Base-by-base conservation (phyloP, 1,140 invertebrate genomes). In the Galendromus occidentalis region DNA sequence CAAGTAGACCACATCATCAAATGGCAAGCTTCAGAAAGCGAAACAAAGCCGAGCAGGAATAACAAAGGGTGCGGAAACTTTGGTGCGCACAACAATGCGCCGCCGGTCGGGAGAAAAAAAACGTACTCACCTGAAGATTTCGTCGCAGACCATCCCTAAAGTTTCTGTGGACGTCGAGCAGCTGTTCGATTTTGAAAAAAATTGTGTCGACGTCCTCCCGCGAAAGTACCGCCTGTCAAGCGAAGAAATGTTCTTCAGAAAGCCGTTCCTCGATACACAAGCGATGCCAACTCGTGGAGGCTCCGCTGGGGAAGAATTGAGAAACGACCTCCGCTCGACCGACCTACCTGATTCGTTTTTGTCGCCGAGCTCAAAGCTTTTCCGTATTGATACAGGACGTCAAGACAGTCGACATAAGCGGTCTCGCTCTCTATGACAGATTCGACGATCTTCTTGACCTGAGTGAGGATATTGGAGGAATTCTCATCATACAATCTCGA, bases 161-260 rank as follows among this genome's bases (percentile, higher is more conserved):
- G 66, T 82, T 83, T 66, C 84, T 81, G 76, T 94, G 91, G 41
- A 88, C 76, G 18, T 81, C 79, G 72, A 88, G 84, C 17, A 94
- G 76, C 70, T 92, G 87, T 0, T 88, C 87, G 74, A 94, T 90
- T 75, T 91, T 90, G 71, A 86, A 91, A 76, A 94, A 94, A 74
- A 94, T 91, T 9, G 85, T 86, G 63, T 85, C 84, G 72, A 91
- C 86, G 74, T 93, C 89, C 67, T 90, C 86, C 69, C 87, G 82
- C 0, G 85, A 83, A 69, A 92, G 86, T 42, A 94, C 86, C 59
- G 88, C 88, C 74, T 91, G 33, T 39, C 4, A 39, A 39, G 33
- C 4, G 9, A 39, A 39, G 9, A 9, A 39, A 39, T 39, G 9
- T 9, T n/a, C n/a, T n/a, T n/a, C n/a, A n/a, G n/a, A n/a, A n/a